Conservation (phyloP, 2,888 invertebrate genomes). For the Crepidodera aurea region DNA sequence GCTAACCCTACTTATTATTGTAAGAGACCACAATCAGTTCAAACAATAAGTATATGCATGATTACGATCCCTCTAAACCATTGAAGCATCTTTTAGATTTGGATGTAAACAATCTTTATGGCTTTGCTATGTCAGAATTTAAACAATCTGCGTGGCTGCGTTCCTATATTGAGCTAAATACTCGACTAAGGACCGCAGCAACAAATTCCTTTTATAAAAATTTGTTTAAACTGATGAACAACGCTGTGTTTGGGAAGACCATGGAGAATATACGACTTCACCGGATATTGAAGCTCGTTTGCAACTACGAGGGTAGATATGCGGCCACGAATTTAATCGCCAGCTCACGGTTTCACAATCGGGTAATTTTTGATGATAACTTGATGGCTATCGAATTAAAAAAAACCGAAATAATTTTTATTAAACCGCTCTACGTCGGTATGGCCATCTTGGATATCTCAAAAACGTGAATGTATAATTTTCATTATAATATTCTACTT, state of each 20-base stretch:
- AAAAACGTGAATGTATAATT: slow-evolving; percentile 38
- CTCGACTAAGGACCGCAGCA: slow-evolving; percentile 26
- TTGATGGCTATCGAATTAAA: slow-evolving; percentile 36
- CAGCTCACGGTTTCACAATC: slow-evolving; percentile 34
- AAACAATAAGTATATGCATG: slow-evolving; percentile 52
- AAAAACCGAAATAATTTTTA: slow-evolving; percentile 30
- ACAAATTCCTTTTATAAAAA: slow-evolving; percentile 35
- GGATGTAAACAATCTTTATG: slow-evolving; percentile 42
- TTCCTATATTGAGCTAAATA: slow-evolving; percentile 57
- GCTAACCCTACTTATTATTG: too few relatives aligned
- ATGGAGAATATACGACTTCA: slow-evolving; percentile 56
- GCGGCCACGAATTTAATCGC: slow-evolving; percentile 35
- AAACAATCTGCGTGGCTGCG: slow-evolving; percentile 48
- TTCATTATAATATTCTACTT: slow-evolving; percentile 37
- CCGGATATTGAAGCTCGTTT: slow-evolving; percentile 51
- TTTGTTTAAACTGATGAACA: slow-evolving; percentile 36
- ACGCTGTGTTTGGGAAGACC: slow-evolving; percentile 51
- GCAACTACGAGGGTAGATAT: slow-evolving; percentile 42
- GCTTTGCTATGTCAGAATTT: slow-evolving; percentile 38
- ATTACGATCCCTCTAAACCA: slow-evolving; percentile 44
- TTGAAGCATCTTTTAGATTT: slow-evolving; percentile 45
- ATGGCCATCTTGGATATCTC: slow-evolving; percentile 41
- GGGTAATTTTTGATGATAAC: slow-evolving; percentile 34
- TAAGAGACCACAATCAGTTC: slow-evolving; percentile 49
- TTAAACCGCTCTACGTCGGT: slow-evolving; percentile 39